A percentile compares a stretch with the other conserved stretches of the same genome.
These are phyloP conservation scores for Drosophila conformis DNA, from an alignment of 2,888 invertebrate species.

Conservation along the genomic window DNA sequence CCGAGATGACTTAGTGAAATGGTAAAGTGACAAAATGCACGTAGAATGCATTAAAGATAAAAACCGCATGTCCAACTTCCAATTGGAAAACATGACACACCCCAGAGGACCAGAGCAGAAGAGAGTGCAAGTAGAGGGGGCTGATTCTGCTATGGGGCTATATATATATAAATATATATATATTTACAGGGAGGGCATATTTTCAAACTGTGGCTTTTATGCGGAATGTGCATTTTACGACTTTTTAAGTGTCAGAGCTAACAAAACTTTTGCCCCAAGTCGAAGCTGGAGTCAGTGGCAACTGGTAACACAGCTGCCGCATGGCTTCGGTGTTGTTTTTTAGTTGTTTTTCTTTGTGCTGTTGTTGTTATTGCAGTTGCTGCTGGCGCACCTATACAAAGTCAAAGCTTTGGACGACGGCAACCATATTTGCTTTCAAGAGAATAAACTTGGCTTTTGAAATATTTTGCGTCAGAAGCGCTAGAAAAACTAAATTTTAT, in stretches of 20 bases:
- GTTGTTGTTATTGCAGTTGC: conserved; percentile 15
- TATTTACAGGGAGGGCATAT: conserved; percentile 59
- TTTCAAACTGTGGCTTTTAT: conserved; percentile 69
- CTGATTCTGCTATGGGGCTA: not conserved
- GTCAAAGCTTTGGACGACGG: conserved; percentile 40
- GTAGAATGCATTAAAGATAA: conserved; percentile 64
- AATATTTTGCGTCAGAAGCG: conserved; percentile 55
- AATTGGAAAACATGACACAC: conserved; percentile 62
- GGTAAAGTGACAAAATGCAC: conserved; percentile 42
- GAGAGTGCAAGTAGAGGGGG: not conserved
- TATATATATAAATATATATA: conserved; percentile 32
- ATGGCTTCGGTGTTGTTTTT: conserved; percentile 1
- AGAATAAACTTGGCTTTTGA: conserved; percentile 61
- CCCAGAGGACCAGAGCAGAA: conserved; percentile 10
- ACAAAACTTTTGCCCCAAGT: conserved; percentile 66
- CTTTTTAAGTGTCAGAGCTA: conserved; percentile 75
- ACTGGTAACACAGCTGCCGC: conserved; percentile 27
- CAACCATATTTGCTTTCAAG: conserved; percentile 62
- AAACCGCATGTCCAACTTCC: conserved; percentile 53
- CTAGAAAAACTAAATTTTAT: conserved; percentile 65
- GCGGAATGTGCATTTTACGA: conserved; percentile 77
- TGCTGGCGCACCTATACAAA: conserved; percentile 44
- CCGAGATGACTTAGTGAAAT: conserved; percentile 12
- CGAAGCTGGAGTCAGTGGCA: conserved; percentile 15
- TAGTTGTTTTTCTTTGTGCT: conserved; percentile 15